These are phyloP conservation scores for Acanthoscelides obtectus DNA, from an alignment of 2,888 invertebrate genomes.

Conservation along the genomic window DNA sequence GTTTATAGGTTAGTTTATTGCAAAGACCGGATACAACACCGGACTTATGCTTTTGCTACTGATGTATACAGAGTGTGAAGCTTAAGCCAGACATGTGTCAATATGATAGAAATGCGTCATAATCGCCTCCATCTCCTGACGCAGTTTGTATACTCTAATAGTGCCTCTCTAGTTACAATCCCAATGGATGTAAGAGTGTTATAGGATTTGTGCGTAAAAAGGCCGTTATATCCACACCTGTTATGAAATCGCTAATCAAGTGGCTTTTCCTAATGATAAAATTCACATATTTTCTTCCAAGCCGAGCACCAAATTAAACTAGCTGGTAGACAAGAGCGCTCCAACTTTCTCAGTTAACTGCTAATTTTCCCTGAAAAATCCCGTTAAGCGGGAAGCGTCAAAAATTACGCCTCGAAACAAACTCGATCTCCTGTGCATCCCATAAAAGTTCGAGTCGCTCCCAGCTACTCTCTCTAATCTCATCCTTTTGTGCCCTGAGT, in stretches of 20 bases:
- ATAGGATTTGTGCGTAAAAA: neutral
- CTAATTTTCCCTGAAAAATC: neutral
- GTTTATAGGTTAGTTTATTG: too few relatives aligned
- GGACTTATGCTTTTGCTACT: too few relatives aligned
- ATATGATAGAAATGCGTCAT: too few relatives aligned
- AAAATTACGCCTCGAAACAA: neutral
- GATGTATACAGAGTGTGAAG: too few relatives aligned
- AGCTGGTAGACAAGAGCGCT: neutral
- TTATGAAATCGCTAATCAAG: too few relatives aligned
- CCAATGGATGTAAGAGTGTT: conserved; percentile 12
- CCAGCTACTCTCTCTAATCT: conserved; percentile 16
- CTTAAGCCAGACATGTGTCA: too few relatives aligned
- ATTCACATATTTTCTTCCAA: neutral
- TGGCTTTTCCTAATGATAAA: neutral
- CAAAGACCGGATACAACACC: too few relatives aligned
- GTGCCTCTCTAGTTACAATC: too few relatives aligned
- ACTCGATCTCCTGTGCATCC: neutral
- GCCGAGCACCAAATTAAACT: neutral
- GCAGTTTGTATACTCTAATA: too few relatives aligned
- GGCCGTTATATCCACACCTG: neutral
- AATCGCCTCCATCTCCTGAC: too few relatives aligned
- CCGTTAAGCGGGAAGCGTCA: neutral
- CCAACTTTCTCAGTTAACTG: neutral
- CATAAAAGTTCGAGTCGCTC: neutral
- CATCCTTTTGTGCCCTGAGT: conserved; percentile 40